Evolutionary conservation across 1,140 invertebrate species (phyloP), one percentile per base, ranked within the genome.

Genomic region (Chironomus striatipennis): DNA sequence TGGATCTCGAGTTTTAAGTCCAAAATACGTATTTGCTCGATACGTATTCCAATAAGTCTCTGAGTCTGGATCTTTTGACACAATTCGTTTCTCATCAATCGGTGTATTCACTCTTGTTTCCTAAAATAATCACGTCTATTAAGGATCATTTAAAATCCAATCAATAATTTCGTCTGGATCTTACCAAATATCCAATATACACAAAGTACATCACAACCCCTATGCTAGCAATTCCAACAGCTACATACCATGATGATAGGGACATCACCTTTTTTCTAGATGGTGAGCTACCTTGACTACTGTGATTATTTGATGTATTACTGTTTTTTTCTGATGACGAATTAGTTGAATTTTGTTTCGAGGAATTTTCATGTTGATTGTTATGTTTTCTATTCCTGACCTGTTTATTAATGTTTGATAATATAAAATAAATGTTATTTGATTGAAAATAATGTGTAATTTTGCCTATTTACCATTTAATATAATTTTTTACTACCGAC

Each of bases 1-100:
- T 0, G 94, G 92, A 79, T 94, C 92, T 77, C 96, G 85, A 1
- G 93, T 95, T 83, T 96, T 95, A 78, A 99, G 82, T 0, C 97
- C 94, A 82, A 96, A 93, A 82, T 96, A 98, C 8, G 91, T 86
- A 5, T 93, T 90, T 0, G 96, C 90, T 75, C 97, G 85, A 80
- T 98, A 98, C 0, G 90, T 89, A 18, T 96, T 96, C 97, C 97
- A 99, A 83, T 93, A 98, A 76, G 90, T 87, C 6, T 93, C 90
- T 2, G 93, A 90, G 18, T 91, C 88, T 73, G 90, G 87, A 47
- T 92, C 79, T 0, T 92, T 21, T 67, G 75, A 20, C 73, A 57
- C 78, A 84, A 93, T 91, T 85, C 90, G 93, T 76, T 90, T 87
- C 70, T 88, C 86, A 79, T 91, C 87, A 74, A 92, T 89, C 0